Percentiles rank a stretch among this genome's conserved stretches.
Conservation (phyloP, 2,797 vertebrate species). For the Epinephelus coioides region DNA sequence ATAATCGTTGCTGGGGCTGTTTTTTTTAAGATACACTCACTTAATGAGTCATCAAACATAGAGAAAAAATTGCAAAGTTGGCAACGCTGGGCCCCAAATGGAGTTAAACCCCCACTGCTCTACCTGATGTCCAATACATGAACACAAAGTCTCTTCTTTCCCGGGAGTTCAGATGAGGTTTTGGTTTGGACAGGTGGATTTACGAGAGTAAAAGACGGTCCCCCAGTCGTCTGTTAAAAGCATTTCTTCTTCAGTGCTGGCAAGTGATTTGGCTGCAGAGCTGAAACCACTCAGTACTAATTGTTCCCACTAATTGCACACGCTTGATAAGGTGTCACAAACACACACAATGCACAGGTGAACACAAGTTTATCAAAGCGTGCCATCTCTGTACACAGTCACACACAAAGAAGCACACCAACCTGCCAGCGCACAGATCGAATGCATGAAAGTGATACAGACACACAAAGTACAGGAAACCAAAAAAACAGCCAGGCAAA, state of each 20-base stretch:
- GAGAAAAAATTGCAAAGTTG: not conserved
- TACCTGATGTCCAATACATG: not conserved
- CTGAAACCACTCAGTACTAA: slow-evolving; percentile 54
- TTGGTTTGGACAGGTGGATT: slow-evolving; percentile 25
- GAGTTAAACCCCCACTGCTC: slow-evolving; percentile 5
- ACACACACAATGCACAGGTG: slow-evolving; percentile 8
- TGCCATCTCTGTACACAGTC: slow-evolving; percentile 8
- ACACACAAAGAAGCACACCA: slow-evolving; percentile 13
- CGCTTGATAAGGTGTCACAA: slow-evolving; percentile 20
- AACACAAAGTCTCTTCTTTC: slow-evolving; percentile 1
- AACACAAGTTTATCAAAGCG: slow-evolving; percentile 14
- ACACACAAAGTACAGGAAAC: not conserved
- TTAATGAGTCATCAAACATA: not conserved
- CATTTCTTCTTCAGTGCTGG: slow-evolving; percentile 16
- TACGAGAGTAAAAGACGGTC: slow-evolving; percentile 22
- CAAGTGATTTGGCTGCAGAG: slow-evolving; percentile 29
- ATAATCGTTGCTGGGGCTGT: not conserved
- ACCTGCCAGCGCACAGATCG: not conserved
- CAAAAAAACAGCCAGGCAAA: slow-evolving; percentile 23
- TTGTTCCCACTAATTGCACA: slow-evolving; percentile 62
- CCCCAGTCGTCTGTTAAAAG: slow-evolving; percentile 20
- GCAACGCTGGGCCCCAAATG: not conserved
- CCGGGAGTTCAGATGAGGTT: slow-evolving; percentile 15
- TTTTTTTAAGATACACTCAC: not conserved
- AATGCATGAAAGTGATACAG: not conserved